Conservation (phyloP, 2,113 vertebrate species). For the Ceratotherium simum region DNA sequence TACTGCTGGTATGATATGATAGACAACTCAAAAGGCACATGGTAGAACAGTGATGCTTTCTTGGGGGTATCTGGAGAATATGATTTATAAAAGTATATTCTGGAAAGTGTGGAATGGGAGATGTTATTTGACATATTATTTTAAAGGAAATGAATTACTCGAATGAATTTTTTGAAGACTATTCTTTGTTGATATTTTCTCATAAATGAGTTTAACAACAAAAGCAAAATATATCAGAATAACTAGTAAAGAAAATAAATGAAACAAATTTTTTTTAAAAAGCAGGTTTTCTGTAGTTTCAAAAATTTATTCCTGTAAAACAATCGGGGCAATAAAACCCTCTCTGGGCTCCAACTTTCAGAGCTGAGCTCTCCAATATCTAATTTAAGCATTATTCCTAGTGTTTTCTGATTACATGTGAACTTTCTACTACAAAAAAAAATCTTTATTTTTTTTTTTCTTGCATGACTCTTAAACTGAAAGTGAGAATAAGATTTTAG, state of each 20-base stretch:
- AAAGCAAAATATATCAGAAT: not conserved
- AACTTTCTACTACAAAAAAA: not conserved
- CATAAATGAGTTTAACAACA: not conserved
- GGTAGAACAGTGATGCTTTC: not conserved
- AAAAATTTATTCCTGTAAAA: not conserved
- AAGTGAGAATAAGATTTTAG: not conserved
- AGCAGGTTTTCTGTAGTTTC: not conserved
- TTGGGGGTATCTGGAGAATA: not conserved
- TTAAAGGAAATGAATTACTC: not conserved
- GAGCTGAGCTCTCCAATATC: not conserved
- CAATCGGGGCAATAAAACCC: not conserved
- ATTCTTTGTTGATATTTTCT: not conserved
- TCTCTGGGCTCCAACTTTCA: not conserved
- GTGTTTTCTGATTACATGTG: not conserved
- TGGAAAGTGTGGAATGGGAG: not conserved
- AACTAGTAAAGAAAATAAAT: slow-evolving; percentile 1
- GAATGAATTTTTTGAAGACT: not conserved
- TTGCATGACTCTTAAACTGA: not conserved
- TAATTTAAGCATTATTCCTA: not conserved
- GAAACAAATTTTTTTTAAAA: not conserved
- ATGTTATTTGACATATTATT: not conserved
- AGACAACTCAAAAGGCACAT: not conserved
- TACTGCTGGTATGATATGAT: slow-evolving; percentile 37
- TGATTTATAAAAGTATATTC: not conserved
- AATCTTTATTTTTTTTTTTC: not conserved